Base-by-base conservation (phyloP, 2,888 invertebrate genomes). In the Scelioninae gen. 1 region DNA sequence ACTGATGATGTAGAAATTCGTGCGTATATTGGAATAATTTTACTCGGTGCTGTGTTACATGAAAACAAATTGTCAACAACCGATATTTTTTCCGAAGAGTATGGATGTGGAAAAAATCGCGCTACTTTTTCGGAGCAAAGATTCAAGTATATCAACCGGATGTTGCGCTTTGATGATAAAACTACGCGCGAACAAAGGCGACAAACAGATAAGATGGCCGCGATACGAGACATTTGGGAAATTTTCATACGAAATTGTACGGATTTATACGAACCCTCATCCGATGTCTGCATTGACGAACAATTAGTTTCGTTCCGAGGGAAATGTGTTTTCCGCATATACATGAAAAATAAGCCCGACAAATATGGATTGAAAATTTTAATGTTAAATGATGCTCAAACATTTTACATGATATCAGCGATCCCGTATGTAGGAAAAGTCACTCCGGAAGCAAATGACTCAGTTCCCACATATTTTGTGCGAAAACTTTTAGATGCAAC, bases 91-190 rank as follows among this genome's bases (percentile, higher is more conserved):
- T 77, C 69, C 3, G 60, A 62, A 43, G 77, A 69, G 23, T 77
- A 23, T 38, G 62, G 77, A 13, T 47, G 38, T 40, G 65, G 58
- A 31, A 56, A 63, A 13, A 82, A 79, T 62, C 62, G 83, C 11
- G 74, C 75, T 10, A 74, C 82, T 23, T 85, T 87, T 81, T 29
- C 85, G 11, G 69, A 43, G 9, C 65, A 77, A 32, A 43, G 84
- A 40, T 86, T 86, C 53, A 38, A 34, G 13, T 85, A 81, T 60
- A 23, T 85, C n/a, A 49, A 77, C 9, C 62, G 60, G 34, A 80
- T 76, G 47, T 63, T 86, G 8, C 71, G 85, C n/a, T 86, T 88
- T 32, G 85, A 86, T 56, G 83, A 85, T 47, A 55, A 32, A 56
- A n/a, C 38, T 13, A 68, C 63, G 29, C 53, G 63, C 15, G 43